Percentiles rank a stretch among this genome's conserved stretches.
These are phyloP conservation scores for Magallana angulata DNA, from an alignment of 1,140 invertebrate genomes.

Conservation along the genomic window DNA sequence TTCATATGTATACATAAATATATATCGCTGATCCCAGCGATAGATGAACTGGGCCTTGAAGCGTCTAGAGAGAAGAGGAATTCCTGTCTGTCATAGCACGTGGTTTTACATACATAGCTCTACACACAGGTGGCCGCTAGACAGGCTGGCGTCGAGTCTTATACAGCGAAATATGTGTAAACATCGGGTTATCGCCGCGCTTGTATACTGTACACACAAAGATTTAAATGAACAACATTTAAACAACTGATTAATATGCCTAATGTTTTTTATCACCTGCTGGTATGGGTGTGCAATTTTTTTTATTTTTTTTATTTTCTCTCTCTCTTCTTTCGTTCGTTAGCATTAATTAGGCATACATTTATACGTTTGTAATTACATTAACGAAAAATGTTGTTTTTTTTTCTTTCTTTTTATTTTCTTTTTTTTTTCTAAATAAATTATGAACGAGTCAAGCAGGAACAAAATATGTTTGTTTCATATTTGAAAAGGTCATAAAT, in stretches of 20 bases:
- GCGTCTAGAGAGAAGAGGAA: conserved; percentile 49
- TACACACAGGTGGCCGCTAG: conserved; percentile 50
- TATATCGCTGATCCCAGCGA: conserved; percentile 42
- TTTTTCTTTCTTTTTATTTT: neutral
- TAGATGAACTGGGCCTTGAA: conserved; percentile 44
- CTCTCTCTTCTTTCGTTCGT: neutral
- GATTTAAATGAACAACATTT: conserved; percentile 36
- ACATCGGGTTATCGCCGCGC: conserved; percentile 28
- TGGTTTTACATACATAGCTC: conserved; percentile 39
- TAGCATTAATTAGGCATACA: neutral
- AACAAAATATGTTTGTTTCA: conserved; percentile 1
- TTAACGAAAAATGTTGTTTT: neutral
- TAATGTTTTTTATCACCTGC: conserved; percentile 38
- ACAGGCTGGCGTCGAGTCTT: conserved; percentile 53
- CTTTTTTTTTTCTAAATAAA: neutral
- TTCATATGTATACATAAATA: conserved; percentile 43
- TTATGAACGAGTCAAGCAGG: neutral
- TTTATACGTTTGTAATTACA: neutral
- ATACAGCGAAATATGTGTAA: conserved; percentile 54
- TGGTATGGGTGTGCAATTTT: neutral
- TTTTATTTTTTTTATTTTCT: neutral
- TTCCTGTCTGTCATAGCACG: conserved; percentile 50
- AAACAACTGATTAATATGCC: conserved; percentile 38
- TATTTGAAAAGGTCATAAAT: neutral
- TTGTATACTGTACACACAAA: conserved; percentile 27